These are phyloP conservation scores for Coccyzus lansbergi DNA, from an alignment of 2,797 vertebrate species.

Conservation along the genomic window DNA sequence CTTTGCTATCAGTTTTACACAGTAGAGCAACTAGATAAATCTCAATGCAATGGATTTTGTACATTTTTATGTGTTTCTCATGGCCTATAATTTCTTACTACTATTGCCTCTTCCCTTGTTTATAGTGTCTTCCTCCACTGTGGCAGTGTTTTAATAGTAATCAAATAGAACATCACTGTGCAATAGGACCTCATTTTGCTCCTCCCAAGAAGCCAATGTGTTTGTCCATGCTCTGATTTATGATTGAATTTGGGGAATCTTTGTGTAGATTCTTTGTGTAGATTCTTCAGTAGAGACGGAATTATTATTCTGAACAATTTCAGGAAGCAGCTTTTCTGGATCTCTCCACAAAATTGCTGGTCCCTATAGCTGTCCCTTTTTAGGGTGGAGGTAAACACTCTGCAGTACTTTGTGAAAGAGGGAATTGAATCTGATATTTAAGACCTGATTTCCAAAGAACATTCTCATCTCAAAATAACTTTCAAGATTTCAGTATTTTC, in stretches of 20 bases:
- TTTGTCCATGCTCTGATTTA: neutral
- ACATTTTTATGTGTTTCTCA: neutral
- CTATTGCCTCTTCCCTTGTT: neutral
- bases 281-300: neutral
- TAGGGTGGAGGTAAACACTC: neutral
- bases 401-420: neutral
- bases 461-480: neutral
- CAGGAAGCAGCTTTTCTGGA: neutral
- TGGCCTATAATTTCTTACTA: neutral
- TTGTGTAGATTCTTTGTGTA: neutral
- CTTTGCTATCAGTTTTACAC: neutral
- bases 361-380: neutral
- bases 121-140: neutral
- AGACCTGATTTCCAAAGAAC: neutral
- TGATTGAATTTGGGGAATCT: neutral
- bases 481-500: neutral
- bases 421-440: neutral
- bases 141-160: neutral
- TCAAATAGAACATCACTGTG: neutral
- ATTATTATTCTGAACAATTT: neutral
- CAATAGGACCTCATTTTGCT: neutral
- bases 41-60: neutral
- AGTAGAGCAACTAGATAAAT: neutral
- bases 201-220: neutral
- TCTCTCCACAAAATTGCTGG: neutral